These are phyloP conservation scores for Tineola bisselliella DNA, from an alignment of 2,888 invertebrate species.

Conservation along the genomic window DNA sequence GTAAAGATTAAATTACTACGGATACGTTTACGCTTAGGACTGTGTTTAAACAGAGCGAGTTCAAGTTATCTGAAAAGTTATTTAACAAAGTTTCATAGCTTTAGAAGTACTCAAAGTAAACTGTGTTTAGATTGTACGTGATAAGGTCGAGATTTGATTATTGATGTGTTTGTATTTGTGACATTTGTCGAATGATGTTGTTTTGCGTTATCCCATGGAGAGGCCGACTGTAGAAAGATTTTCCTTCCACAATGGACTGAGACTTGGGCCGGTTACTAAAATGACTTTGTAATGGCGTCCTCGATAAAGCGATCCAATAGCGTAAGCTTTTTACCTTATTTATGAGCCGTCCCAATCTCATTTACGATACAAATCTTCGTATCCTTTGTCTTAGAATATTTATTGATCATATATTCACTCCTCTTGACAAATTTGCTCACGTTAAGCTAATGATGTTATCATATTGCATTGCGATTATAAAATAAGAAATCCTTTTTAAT, in stretches of 20 bases:
- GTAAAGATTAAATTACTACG: slow-evolving; percentile 64
- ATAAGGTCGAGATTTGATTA: slow-evolving; percentile 53
- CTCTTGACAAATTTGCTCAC: not conserved
- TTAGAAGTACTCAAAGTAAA: slow-evolving; percentile 49
- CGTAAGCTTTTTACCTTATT: slow-evolving; percentile 48
- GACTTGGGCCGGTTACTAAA: slow-evolving; percentile 54
- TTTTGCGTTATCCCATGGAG: slow-evolving; percentile 66
- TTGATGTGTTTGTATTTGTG: slow-evolving; percentile 30
- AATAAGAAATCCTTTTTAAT: too few species aligned
- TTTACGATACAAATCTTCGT: not conserved
- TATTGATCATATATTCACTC: not conserved
- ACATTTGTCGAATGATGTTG: slow-evolving; percentile 35
- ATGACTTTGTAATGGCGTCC: slow-evolving; percentile 63
- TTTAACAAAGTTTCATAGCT: slow-evolving; percentile 70
- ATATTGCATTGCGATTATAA: too few species aligned
- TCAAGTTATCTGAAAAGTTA: slow-evolving; percentile 70
- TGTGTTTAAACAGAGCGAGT: slow-evolving; percentile 62
- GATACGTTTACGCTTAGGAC: slow-evolving; percentile 60
- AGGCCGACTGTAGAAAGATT: slow-evolving; percentile 68
- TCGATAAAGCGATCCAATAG: slow-evolving; percentile 39
- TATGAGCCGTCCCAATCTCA: slow-evolving; percentile 26
- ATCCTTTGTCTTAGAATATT: slow-evolving; percentile 1
- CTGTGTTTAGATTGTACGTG: slow-evolving; percentile 41
- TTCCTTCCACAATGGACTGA: slow-evolving; percentile 65
- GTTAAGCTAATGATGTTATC: too few species aligned